Evolutionary conservation across 2,888 invertebrate genomes (phyloP), one percentile per base, ranked within the genome.

Genomic region (Volucella bombylans): DNA sequence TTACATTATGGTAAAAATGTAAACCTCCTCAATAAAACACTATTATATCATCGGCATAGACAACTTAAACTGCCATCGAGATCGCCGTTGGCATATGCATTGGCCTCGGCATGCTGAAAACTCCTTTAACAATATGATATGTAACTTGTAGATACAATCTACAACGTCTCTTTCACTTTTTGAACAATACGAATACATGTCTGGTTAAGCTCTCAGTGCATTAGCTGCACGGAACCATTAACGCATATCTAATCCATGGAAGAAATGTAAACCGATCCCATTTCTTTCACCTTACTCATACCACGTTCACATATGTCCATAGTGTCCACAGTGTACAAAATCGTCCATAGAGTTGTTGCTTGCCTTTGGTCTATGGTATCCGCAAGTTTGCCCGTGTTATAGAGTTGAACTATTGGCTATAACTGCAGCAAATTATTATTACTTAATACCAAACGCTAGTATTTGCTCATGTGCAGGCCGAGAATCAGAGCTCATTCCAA

Each of bases 371-470:
- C 23, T 45, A 50, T 55, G 54, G 61, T 11, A 31, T 52, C 23
- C 31, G 50, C 45, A 23, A 39, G 15, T 49, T 14, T 59, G 31
- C 18, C 71, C 50, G 8, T 39, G 39, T 12, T 18, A 15, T 45
- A 15, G 41, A 31, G 73, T 62, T 31, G 67, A 45, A 59, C 52
- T 68, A 65, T 65, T 79, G 41, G 18, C 50, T 71, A 49, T 67
- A 67, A 79, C 61, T 52, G 59, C 64, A 74, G 52, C 65, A 76
- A 81, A 81, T 76, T 69, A 65, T 76, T 76, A 82, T 82, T 82
- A 82, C 81, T 82, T 71, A 82, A 82, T 82, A 76, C 65, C 12
- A 31, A 31, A 31, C 31, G 31, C 0, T 31, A 4, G 31, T 31
- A 31, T 31, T 31, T 38, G 45, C 14, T 54, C 57, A 55, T 55